These are phyloP conservation scores for Eretmocerus hayati DNA, from an alignment of 2,888 invertebrate species.

Conservation along the genomic window DNA sequence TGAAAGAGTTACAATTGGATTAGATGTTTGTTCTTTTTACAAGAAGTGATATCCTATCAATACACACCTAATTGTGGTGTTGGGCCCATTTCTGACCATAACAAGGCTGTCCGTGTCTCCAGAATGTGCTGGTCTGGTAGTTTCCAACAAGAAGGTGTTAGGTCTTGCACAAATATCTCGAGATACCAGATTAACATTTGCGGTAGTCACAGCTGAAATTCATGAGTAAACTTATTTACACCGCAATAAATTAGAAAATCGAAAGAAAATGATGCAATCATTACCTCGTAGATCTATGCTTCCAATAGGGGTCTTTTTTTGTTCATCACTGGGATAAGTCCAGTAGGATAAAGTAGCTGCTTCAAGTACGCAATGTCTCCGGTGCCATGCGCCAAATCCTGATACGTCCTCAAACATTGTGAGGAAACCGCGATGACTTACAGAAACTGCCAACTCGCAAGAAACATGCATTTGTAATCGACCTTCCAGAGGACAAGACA, in stretches of 20 bases:
- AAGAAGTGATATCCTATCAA: neutral
- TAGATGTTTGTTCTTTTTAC: too few relatives aligned
- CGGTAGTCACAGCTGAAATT: slow-evolving; percentile 58
- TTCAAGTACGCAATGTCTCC: slow-evolving; percentile 86
- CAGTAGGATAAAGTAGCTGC: slow-evolving; percentile 78
- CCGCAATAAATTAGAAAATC: neutral
- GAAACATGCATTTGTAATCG: slow-evolving; percentile 70
- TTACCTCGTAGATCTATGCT: slow-evolving; percentile 54
- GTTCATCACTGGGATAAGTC: slow-evolving; percentile 97
- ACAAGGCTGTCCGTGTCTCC: slow-evolving; percentile 64
- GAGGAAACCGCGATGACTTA: slow-evolving; percentile 80
- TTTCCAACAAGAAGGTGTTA: slow-evolving; percentile 81
- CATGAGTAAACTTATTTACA: neutral
- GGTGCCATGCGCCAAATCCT: slow-evolving; percentile 94
- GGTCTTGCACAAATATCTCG: slow-evolving; percentile 88
- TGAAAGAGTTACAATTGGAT: too few relatives aligned
- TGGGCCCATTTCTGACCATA: slow-evolving; percentile 57
- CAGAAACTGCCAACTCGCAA: slow-evolving; percentile 62
- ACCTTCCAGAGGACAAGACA: slow-evolving; percentile 81
- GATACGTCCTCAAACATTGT: slow-evolving; percentile 95
- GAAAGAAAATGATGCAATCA: too few relatives aligned
- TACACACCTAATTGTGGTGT: slow-evolving; percentile 59
- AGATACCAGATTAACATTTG: slow-evolving; percentile 67
- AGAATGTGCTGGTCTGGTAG: slow-evolving; percentile 55
- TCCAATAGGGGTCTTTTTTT: slow-evolving; percentile 49